Evolutionary conservation across 2,888 invertebrate genomes (phyloP), one percentile per base, ranked within the genome.

Genomic region (Nysson spinosus): DNA sequence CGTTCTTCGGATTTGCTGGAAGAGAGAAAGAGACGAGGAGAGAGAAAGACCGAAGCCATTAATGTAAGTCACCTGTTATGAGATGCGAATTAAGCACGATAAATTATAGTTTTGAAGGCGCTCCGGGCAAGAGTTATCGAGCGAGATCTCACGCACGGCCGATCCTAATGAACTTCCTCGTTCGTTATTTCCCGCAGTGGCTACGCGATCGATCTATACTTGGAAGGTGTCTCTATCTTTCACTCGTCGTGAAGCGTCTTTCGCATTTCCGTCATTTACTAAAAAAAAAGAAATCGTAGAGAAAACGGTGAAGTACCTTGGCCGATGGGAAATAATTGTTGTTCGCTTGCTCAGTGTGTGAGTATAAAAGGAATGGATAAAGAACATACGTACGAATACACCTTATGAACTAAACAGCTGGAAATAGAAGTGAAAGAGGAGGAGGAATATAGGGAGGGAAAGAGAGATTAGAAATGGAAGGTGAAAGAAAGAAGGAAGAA

Each of bases 61-160:
- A 68, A 68, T 68, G 68, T 60, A 66, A 69, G 69, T 69, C 69
- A 61, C 65, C 52, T 60, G 68, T 52, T 68, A 56, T 56, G 51
- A 68, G 68, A 57, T 51, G 66, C 51, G 67, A 58, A 67, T 63
- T 63, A 60, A 68, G 52, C 52, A 40, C 52, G 56, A 60, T 69
- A 52, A 69, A 69, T 68, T 67, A 60, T 68, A 67, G 47, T 49
- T 43, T 22, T 50, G 46, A 34, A 14, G 11, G 14, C 43, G 20
- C 28, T 30, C 17, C 35, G 49, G 43, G 28, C 42, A 37, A 39
- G 35, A 55, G 46, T 55, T 62, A 69, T 69, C 63, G 39, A 49
- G 32, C 39, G 50, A 32, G 46, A 62, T 62, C 57, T 40, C 56
- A 40, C 44, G 49, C 63, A 49, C 51, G 44, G 28, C 35, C 46